phyloP scores from a whole-genome alignment of 2,888 invertebrate species.

The Nyleta sp. region DNA sequence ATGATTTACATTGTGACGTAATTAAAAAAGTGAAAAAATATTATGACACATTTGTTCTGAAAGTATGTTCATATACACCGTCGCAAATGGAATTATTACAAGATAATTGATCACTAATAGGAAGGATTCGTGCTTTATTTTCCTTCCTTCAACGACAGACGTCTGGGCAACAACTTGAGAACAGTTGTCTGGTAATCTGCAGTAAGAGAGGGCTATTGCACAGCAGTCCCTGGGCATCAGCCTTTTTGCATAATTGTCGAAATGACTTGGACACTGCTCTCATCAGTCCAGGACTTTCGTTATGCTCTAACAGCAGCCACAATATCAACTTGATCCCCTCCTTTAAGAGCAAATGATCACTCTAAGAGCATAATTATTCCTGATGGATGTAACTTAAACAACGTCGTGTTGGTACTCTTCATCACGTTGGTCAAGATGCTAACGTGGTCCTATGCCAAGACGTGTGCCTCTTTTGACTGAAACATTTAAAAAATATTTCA shows the following conservation, averaged over 20 bases:
- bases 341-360: slow-evolving; percentile 42
- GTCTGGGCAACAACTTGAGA: slow-evolving; percentile 23
- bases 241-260: slow-evolving; percentile 31
- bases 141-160: slow-evolving; percentile 24
- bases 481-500: slow-evolving; percentile 53
- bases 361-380: slow-evolving; percentile 17
- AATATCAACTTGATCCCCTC: slow-evolving; percentile 35
- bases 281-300: slow-evolving; percentile 49
- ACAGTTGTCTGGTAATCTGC: slow-evolving; percentile 1
- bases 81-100: slow-evolving; percentile 35
- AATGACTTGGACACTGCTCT: slow-evolving; percentile 35
- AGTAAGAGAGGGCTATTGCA: slow-evolving; percentile 48
- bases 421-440: slow-evolving; percentile 77
- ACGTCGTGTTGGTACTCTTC: slow-evolving; percentile 71
- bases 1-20: slow-evolving; percentile 35
- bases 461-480: slow-evolving; percentile 71
- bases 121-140: slow-evolving; percentile 10
- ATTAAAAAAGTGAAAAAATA: slow-evolving; percentile 63
- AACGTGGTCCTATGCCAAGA: slow-evolving; percentile 80
- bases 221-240: slow-evolving; percentile 56
- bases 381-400: slow-evolving; percentile 44
- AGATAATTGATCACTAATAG: slow-evolving; percentile 21
- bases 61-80: slow-evolving; percentile 11
- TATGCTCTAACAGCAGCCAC: slow-evolving; percentile 25
- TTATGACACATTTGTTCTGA: slow-evolving; percentile 43